Base-by-base conservation (phyloP, 2,888 invertebrate genomes). In the Conchocele bisecta region DNA sequence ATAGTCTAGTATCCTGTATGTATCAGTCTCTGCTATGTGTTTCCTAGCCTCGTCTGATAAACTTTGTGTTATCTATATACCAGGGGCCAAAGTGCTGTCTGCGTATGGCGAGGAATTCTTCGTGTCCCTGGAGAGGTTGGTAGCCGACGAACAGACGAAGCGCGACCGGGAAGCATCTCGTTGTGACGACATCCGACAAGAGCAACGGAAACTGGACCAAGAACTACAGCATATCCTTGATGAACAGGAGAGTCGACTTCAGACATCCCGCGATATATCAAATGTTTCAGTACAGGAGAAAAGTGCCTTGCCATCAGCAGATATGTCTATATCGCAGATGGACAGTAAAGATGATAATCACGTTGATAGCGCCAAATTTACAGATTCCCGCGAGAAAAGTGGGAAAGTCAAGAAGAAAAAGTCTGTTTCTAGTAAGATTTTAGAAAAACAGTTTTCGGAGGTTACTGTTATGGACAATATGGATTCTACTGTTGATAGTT, bases 31-130 rank as follows among this genome's bases (percentile, higher is more conserved):
- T n/a, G n/a, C n/a, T n/a, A n/a, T n/a, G n/a, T n/a, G n/a, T n/a
- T n/a, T n/a, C n/a, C n/a, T n/a, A n/a, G n/a, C n/a, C n/a, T n/a
- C n/a, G n/a, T n/a, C n/a, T n/a, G n/a, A n/a, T n/a, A n/a, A n/a
- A n/a, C n/a, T n/a, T n/a, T n/a, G n/a, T n/a, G n/a, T n/a, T n/a
- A n/a, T n/a, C n/a, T n/a, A n/a, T n/a, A n/a, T 67, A 44, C 5
- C 51, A 76, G 76, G 76, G 41, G 65, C 76, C 6, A 66, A 63
- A 24, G 81, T 79, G 2, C 53, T 86, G 48, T 84, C 86, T 15
- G 67, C 75, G 22, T 88, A 81, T 80, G 86, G 86, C 5, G 81
- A 83, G 54, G 82, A 85, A 17, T 88, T 86, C 59, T 75, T 86
- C 42, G 33, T 56, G 42, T 65, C 80, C 3, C 59, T 88, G 7